Conservation (phyloP, 2,113 vertebrate species). For the Siniperca chuatsi region DNA sequence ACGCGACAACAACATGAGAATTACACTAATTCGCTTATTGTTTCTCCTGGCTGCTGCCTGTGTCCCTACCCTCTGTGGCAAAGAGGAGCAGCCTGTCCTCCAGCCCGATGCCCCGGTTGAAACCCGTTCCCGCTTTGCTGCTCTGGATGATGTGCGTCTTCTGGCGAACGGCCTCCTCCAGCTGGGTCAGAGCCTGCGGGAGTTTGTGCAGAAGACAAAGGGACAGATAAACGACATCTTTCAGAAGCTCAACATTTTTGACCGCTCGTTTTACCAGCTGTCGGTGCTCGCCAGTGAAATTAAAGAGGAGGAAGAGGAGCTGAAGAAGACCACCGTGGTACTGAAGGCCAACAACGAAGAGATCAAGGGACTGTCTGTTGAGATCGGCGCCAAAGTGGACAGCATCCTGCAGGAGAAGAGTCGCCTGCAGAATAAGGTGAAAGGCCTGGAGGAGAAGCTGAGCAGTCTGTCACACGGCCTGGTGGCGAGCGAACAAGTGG, state of each 20-base stretch:
- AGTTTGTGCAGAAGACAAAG: constrained; percentile 95
- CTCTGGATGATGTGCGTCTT: constrained; percentile 92
- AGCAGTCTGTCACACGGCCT: constrained; percentile 83
- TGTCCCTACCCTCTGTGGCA: constrained; percentile 75
- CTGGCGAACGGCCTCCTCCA: constrained; percentile 92
- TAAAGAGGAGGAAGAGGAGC: constrained; percentile 91
- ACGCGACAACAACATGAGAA: constrained; percentile 79
- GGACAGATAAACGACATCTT: constrained; percentile 93
- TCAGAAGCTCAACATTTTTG: constrained; percentile 93
- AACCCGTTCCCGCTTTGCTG: constrained; percentile 87
- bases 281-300: constrained; percentile 90
- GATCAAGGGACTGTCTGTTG: constrained; percentile 89
- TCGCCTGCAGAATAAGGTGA: constrained; percentile 89
- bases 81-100: constrained; percentile 44
- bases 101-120: constrained; percentile 69
- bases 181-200: constrained; percentile 92
- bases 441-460: constrained; percentile 89
- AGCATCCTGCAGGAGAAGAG: constrained; percentile 89
- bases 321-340: constrained; percentile 89
- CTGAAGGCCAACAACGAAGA: constrained; percentile 91
- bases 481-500: constrained; percentile 79
- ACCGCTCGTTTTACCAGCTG: constrained; percentile 90
- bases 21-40: constrained; percentile 53
- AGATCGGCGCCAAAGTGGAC: constrained; percentile 91
- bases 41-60: constrained; percentile 74